Conservation (phyloP, 2,888 invertebrate species). For the Chalcis sispes region DNA sequence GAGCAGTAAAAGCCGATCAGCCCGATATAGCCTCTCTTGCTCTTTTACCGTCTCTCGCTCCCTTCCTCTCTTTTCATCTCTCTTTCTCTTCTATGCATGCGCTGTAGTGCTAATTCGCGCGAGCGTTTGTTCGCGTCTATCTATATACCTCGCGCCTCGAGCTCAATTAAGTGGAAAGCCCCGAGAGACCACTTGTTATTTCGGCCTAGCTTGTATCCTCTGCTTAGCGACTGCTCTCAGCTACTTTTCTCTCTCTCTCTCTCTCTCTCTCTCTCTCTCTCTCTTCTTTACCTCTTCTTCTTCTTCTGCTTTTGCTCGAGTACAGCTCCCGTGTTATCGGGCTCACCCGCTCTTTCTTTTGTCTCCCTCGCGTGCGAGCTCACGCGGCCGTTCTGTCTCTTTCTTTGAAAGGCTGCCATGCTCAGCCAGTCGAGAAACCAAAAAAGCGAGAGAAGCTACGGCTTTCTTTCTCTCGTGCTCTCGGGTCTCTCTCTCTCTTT, state of each 20-base stretch:
- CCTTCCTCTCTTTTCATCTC: no score
- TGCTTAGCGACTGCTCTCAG: no score
- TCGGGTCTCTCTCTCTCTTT: no score
- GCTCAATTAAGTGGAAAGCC: conserved; percentile 56
- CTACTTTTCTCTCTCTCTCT: no score
- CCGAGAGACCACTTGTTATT: conserved; percentile 53
- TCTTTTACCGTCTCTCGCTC: neutral
- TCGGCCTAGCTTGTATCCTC: conserved; percentile 27
- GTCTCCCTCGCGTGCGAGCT: conserved; percentile 45
- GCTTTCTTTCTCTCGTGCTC: neutral
- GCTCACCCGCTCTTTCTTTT: conserved; percentile 31
- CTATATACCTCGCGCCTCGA: conserved; percentile 38
- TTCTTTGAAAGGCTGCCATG: no score
- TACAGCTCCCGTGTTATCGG: conserved; percentile 27
- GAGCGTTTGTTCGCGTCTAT: conserved; percentile 23
- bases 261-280: no score
- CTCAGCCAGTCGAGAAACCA: no score
- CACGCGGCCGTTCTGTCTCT: neutral
- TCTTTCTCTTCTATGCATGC: no score
- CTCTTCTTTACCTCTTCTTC: neutral
- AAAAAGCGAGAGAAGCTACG: no score
- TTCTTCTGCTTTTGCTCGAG: conserved; percentile 31
- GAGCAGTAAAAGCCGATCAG: conserved; percentile 49
- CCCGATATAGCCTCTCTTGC: conserved; percentile 35
- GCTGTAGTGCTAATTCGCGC: conserved; percentile 45